Evolutionary conservation across 2,888 invertebrate genomes (phyloP).

Genomic region (Caenorhabditis afra): DNA sequence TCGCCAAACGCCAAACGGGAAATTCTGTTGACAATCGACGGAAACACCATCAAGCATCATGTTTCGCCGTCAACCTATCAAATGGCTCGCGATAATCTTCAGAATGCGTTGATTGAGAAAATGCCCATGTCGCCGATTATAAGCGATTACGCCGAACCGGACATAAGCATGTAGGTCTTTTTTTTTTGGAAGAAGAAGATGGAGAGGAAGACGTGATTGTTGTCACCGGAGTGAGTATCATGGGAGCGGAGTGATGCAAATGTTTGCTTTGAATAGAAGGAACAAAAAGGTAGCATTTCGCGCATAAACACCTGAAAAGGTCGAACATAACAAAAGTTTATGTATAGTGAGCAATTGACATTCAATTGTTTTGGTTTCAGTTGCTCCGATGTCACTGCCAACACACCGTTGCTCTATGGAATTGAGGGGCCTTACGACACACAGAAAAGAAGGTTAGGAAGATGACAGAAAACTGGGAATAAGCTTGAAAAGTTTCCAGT

Average conservation of each 20-base stretch:
- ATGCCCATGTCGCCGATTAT: conserved; percentile 62
- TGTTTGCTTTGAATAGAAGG: conserved; percentile 32
- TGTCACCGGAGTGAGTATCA: conserved; percentile 5
- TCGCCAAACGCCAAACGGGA: conserved; percentile 61
- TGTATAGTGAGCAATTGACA: conserved; percentile 40
- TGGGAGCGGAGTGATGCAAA: conserved; percentile 22
- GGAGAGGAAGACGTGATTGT: not conserved
- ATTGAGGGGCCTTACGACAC: conserved; percentile 58
- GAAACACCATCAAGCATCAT: conserved; percentile 66
- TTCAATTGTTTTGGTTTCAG: conserved; percentile 53
- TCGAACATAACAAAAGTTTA: too few relatives aligned
- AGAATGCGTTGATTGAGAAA: conserved; percentile 70
- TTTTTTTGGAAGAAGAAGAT: not conserved
- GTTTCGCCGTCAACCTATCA: conserved; percentile 71
- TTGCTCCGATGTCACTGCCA: conserved; percentile 61
- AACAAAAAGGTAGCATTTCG: conserved; percentile 38
- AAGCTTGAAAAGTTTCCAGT: conserved; percentile 36
- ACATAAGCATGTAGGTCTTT: conserved; percentile 63
- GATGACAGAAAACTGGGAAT: not conserved
- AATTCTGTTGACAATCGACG: conserved; percentile 67
- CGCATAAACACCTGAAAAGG: conserved; percentile 39
- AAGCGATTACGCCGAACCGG: conserved; percentile 77
- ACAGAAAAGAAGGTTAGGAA: conserved; percentile 41
- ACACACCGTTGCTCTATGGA: conserved; percentile 58
- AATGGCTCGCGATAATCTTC: conserved; percentile 71